A percentile compares a stretch with the other conserved stretches of the same genome.
Conservation (phyloP, 2,797 vertebrate species). For the Ctenopoma multispine region DNA sequence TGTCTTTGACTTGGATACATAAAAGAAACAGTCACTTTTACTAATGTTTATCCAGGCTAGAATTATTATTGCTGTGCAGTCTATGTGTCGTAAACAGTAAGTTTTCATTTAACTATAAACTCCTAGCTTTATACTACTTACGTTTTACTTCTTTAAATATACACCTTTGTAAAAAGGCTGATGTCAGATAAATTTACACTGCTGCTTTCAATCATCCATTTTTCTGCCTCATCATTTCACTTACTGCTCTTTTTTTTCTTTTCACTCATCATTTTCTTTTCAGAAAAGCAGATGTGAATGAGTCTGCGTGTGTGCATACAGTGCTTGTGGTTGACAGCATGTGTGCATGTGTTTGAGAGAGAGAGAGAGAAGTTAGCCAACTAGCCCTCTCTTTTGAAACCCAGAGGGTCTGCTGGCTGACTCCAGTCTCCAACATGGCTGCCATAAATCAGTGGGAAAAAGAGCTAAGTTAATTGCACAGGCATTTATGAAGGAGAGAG, state of each 20-base stretch:
- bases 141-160: too few species aligned
- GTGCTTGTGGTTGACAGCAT: conserved; percentile 27
- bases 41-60: not conserved
- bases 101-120: not conserved
- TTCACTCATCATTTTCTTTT: conserved; percentile 64
- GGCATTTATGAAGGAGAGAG: conserved; percentile 76
- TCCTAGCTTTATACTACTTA: not conserved
- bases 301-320: conserved; percentile 13
- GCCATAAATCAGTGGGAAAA: conserved; percentile 73
- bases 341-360: conserved; percentile 15
- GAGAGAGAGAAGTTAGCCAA: conserved; percentile 48
- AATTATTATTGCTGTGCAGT: not conserved
- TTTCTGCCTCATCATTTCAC: conserved; percentile 56
- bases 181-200: conserved; percentile 32
- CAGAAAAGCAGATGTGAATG: conserved; percentile 71
- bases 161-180: conserved; percentile 10
- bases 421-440: conserved; percentile 70
- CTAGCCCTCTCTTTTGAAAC: conserved; percentile 66
- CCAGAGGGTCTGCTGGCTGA: conserved; percentile 67
- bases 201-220: conserved; percentile 38
- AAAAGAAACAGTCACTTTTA: not conserved
- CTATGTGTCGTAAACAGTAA: not conserved
- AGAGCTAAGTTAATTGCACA: conserved; percentile 75
- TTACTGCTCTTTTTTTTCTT: conserved; percentile 53
- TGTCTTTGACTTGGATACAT: not conserved